Percentiles rank a stretch among this genome's conserved stretches.
Evolutionary conservation across 2,797 vertebrate genomes (phyloP).

Genomic region (Chrosomus eos): DNA sequence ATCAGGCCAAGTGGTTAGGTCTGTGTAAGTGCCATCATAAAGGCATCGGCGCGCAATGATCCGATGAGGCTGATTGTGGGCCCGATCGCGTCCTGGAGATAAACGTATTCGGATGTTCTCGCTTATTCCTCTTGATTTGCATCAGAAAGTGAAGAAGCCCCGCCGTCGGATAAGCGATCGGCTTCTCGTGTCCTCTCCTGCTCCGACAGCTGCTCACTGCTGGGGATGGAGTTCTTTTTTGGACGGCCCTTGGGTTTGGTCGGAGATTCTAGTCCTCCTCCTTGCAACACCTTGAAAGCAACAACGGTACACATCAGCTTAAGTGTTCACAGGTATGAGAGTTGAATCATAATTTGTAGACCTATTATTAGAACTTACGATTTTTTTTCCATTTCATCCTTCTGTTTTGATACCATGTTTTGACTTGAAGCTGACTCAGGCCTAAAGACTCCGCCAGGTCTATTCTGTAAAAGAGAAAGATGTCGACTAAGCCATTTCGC

Average conservation of each 20-base stretch:
- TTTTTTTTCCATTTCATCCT: conserved; percentile 99
- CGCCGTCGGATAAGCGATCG: conserved; percentile 80
- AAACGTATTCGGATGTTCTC: conserved; percentile 18
- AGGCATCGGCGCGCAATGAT: conserved; percentile 49
- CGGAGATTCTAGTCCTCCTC: conserved; percentile 94
- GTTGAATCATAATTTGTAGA: background rate
- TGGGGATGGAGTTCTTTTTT: conserved; percentile 98
- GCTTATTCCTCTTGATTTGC: conserved; percentile 86
- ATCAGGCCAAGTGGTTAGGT: conserved; percentile 54
- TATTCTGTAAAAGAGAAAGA: conserved; percentile 83
- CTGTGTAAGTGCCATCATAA: conserved; percentile 59
- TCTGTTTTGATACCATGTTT: conserved; percentile 99
- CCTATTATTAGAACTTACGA: conserved; percentile 82
- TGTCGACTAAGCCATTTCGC: background rate
- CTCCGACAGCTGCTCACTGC: conserved; percentile 92
- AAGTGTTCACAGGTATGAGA: background rate
- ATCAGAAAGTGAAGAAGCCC: conserved; percentile 78
- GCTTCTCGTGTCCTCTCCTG: conserved; percentile 86
- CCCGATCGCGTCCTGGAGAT: conserved; percentile 39
- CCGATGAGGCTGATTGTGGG: conserved; percentile 10
- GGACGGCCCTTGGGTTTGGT: conserved; percentile 98
- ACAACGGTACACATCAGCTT: background rate
- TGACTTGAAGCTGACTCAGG: conserved; percentile 97
- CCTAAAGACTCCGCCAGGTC: conserved; percentile 97
- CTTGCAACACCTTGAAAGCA: conserved; percentile 88